phyloP scores from a whole-genome alignment of 2,888 invertebrate species.

The Empis livida region DNA sequence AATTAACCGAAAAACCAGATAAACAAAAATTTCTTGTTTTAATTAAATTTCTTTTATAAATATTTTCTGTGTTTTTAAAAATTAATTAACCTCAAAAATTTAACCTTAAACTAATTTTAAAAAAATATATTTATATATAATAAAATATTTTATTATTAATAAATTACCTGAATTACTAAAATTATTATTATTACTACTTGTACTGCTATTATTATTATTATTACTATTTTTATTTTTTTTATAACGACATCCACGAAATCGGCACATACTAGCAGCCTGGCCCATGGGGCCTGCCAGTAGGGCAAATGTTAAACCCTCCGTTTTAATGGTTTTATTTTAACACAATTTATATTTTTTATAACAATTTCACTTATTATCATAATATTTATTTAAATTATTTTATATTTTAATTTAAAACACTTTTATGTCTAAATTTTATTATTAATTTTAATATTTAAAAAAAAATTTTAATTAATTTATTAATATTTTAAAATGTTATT shows the following conservation, averaged over 20 bases:
- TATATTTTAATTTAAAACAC: not conserved
- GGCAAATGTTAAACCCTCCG: slow-evolving; percentile 37
- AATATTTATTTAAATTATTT: not conserved
- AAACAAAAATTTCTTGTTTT: too few relatives aligned
- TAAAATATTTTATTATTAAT: not conserved
- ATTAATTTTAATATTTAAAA: not conserved
- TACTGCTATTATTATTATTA: not conserved
- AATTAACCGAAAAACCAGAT: too few relatives aligned
- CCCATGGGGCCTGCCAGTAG: slow-evolving; percentile 48
- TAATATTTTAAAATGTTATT: not conserved
- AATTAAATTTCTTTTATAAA: too few relatives aligned
- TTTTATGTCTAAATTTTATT: not conserved
- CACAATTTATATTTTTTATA: not conserved
- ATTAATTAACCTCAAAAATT: too few relatives aligned
- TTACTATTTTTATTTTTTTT: slow-evolving; percentile 48
- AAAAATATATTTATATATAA: not conserved
- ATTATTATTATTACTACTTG: not conserved
- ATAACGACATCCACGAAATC: slow-evolving; percentile 64
- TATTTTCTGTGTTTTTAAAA: too few relatives aligned
- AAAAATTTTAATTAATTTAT: not conserved
- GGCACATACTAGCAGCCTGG: slow-evolving; percentile 71
- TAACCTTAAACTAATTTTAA: too few relatives aligned
- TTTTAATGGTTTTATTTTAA: slow-evolving; percentile 23
- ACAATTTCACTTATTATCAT: slow-evolving; percentile 3
- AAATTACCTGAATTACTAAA: not conserved